Base-by-base conservation (phyloP, 2,888 invertebrate species). In the Platypus cylindrus region DNA sequence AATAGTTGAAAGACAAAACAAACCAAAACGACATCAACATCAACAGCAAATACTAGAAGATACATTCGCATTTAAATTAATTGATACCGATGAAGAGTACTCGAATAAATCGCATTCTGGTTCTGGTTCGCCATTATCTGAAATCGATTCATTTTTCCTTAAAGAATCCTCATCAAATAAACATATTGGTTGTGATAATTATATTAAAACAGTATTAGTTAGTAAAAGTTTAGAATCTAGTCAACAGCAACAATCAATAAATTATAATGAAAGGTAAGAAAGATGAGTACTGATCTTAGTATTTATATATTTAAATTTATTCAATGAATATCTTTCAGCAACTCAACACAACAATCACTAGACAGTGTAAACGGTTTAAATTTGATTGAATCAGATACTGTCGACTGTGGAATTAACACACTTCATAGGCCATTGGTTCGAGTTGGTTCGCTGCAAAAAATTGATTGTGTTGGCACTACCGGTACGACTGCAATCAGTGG, bases 1-100 rank as follows among this genome's bases (percentile, higher is more conserved):
- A 2, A 71, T 74, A 55, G 71, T 82, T 48, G 71, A 72, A 27
- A 62, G 76, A 38, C 73, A 75, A 51, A 68, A 76, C 50, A 78
- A 79, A 60, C 75, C 76, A 43, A 76, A 75, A 45, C 76, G 75
- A 58, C 67, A 69, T 43, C 75, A 75, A 25, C 65, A 70, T 41
- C 76, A 75, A 58, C 67, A 69, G 43, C 75, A 75, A 25, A 65
- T 70, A 41, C 71, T 71, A 12, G 82, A 84, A 56, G 85, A 85
- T 56, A 75, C 79, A 29, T 86, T 86, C 55, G 78, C 76, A 45
- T 86, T 85, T 56, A 86, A 86, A 58, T 71, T 86, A 37, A 78
- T 86, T 40, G 86, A 86, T 51, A 82, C 78, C 8, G 86, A 86
- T 53, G 86, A 85, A 54, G 68, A 52, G 57, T 62, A 43, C 60